These are phyloP conservation scores for Penaeus japonicus DNA, from an alignment of 1,140 invertebrate genomes.

Conservation along the genomic window DNA sequence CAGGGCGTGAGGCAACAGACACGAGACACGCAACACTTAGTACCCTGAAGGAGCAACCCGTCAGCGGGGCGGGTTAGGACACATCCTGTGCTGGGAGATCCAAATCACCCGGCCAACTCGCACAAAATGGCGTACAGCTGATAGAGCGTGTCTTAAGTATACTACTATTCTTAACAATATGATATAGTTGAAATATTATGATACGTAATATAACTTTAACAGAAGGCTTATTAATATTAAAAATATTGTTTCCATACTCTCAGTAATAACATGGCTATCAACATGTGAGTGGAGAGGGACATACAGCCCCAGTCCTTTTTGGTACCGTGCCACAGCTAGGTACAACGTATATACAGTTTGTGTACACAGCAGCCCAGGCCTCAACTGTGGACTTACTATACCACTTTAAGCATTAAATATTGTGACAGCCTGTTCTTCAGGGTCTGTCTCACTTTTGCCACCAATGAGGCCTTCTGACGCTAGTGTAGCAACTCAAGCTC, in stretches of 20 bases:
- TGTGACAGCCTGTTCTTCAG: conserved; percentile 4
- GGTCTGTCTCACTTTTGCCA: conserved; percentile 7
- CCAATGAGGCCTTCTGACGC: conserved; percentile 32
- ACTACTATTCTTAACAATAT: conserved; percentile 58
- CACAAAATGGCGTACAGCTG: conserved; percentile 46
- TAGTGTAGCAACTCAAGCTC: conserved; percentile 49
- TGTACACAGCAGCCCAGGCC: conserved; percentile 53
- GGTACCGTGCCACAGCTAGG: conserved; percentile 40
- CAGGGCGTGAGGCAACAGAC: conserved; percentile 46
- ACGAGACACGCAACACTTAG: conserved; percentile 56
- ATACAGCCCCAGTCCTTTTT: conserved; percentile 16
- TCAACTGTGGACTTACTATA: conserved; percentile 32
- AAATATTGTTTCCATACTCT: conserved; percentile 58
- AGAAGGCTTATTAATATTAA: conserved; percentile 58
- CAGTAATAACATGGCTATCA: conserved; percentile 58
- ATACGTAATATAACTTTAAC: conserved; percentile 58
- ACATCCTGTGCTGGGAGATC: conserved; percentile 53
- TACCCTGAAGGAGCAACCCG: conserved; percentile 58
- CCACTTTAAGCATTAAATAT: not conserved
- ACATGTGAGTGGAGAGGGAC: conserved; percentile 46
- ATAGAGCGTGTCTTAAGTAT: conserved; percentile 51
- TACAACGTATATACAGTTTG: conserved; percentile 51
- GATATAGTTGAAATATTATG: conserved; percentile 58
- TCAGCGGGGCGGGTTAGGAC: conserved; percentile 54
- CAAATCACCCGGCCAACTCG: conserved; percentile 43